Conservation (phyloP, 2,113 vertebrate genomes). For the Bombycilla garrulus region DNA sequence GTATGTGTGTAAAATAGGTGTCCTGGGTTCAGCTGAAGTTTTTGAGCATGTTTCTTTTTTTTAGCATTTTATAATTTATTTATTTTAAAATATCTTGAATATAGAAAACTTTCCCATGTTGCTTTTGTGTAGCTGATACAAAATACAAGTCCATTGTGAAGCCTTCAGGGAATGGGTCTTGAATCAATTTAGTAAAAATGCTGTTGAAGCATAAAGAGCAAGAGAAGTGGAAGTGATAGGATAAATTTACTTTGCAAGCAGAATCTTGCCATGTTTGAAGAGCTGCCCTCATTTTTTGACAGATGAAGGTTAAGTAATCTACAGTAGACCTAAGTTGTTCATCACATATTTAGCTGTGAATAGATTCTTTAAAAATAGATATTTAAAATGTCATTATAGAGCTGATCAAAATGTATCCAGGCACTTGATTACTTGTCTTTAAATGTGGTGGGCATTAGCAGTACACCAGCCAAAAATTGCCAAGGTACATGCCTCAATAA, state of each 20-base stretch:
- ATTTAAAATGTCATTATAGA: background rate
- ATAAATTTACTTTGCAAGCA: constrained; percentile 7
- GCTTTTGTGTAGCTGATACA: background rate
- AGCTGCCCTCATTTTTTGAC: constrained; percentile 27
- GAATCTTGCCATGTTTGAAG: constrained; percentile 4
- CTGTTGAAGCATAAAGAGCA: constrained; percentile 47
- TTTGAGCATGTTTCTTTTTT: background rate
- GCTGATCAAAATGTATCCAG: background rate
- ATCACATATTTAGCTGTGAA: background rate
- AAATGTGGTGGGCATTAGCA: background rate
- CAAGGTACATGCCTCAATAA: background rate
- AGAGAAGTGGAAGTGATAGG: constrained; percentile 52
- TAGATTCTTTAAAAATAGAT: background rate
- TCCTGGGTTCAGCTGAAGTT: background rate
- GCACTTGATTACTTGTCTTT: background rate
- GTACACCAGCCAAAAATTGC: background rate
- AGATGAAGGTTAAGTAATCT: background rate
- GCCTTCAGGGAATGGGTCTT: constrained; percentile 30
- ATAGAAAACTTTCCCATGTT: background rate
- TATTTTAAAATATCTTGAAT: background rate
- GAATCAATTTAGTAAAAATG: constrained; percentile 29
- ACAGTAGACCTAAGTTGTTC: background rate
- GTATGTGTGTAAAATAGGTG: background rate
- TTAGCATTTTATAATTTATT: background rate
- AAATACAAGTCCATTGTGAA: background rate